Evolutionary conservation across 2,888 invertebrate species (phyloP).

Genomic region (Lampropteryx suffumata): DNA sequence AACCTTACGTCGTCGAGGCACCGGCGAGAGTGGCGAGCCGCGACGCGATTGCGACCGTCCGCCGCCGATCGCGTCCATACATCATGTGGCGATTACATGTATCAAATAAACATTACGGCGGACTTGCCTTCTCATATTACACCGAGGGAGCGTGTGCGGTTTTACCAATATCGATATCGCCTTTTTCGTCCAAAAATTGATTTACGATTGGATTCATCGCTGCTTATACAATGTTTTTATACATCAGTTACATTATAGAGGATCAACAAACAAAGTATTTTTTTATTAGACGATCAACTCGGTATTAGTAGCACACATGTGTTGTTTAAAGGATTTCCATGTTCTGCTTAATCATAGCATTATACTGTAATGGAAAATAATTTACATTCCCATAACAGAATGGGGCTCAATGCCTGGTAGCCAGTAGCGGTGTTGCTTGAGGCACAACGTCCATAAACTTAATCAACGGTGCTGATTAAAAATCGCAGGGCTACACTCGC

Average conservation of each 20-base stretch:
- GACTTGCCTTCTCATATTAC: conserved; percentile 64
- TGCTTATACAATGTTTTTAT: conserved; percentile 38
- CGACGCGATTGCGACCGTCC: conserved; percentile 40
- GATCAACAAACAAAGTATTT: conserved; percentile 30
- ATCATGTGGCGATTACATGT: conserved; percentile 78
- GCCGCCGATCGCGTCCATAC: conserved; percentile 56
- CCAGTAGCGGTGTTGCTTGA: conserved; percentile 35
- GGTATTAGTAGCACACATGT: conserved; percentile 14
- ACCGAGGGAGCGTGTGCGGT: conserved; percentile 53
- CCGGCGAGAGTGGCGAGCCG: conserved; percentile 46
- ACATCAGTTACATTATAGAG: conserved; percentile 33
- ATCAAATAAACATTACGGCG: conserved; percentile 78
- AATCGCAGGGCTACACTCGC: conserved; percentile 36
- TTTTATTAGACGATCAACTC: conserved; percentile 26
- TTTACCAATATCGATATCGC: conserved; percentile 63
- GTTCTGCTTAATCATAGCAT: not conserved
- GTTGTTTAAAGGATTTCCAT: conserved; percentile 5
- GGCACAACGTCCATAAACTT: conserved; percentile 48
- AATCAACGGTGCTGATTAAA: conserved; percentile 56
- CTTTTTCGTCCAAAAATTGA: conserved; percentile 59
- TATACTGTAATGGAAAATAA: conserved; percentile 2
- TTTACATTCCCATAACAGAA: not conserved
- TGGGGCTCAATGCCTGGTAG: not conserved
- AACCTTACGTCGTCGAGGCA: conserved; percentile 57
- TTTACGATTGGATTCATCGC: conserved; percentile 56